These are phyloP conservation scores for Solen grandis DNA, from an alignment of 1,140 invertebrate genomes.

Conservation along the genomic window DNA sequence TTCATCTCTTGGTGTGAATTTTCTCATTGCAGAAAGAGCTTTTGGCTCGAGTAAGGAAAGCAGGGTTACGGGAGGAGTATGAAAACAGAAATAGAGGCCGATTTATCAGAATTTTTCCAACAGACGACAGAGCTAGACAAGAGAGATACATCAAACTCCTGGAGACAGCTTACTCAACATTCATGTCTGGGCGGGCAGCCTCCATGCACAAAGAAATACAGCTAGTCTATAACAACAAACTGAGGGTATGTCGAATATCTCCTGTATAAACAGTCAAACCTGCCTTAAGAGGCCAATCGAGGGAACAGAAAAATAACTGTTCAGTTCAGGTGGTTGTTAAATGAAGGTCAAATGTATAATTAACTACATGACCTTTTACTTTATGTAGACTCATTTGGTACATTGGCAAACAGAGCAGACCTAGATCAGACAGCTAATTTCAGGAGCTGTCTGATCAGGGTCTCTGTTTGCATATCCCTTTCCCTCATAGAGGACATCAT, in stretches of 20 bases:
- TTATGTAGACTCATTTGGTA: too few species aligned
- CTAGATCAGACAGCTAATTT: too few species aligned
- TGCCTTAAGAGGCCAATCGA: too few species aligned
- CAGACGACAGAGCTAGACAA: constrained; percentile 74
- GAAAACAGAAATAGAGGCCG: constrained; percentile 79
- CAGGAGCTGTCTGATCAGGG: too few species aligned
- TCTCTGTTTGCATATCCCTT: too few species aligned
- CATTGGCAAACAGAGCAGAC: too few species aligned
- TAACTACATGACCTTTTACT: too few species aligned
- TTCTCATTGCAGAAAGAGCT: constrained; percentile 78
- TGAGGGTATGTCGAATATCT: constrained; percentile 67
- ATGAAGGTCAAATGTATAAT: too few species aligned
- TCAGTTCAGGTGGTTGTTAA: too few species aligned
- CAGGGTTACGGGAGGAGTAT: constrained; percentile 76
- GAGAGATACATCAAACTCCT: constrained; percentile 75
- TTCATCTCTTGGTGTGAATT: too few species aligned
- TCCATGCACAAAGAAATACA: constrained; percentile 78
- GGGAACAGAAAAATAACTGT: too few species aligned
- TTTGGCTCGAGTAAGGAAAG: constrained; percentile 73
- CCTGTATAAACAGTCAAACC: neutral
- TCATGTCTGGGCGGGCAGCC: constrained; percentile 70
- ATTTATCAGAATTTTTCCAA: constrained; percentile 80
- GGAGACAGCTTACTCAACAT: constrained; percentile 66
- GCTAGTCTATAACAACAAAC: constrained; percentile 76
- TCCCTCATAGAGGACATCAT: too few species aligned